Evolutionary conservation across 2,797 vertebrate species (phyloP).

Genomic region (Tokudaia muenninki): DNA sequence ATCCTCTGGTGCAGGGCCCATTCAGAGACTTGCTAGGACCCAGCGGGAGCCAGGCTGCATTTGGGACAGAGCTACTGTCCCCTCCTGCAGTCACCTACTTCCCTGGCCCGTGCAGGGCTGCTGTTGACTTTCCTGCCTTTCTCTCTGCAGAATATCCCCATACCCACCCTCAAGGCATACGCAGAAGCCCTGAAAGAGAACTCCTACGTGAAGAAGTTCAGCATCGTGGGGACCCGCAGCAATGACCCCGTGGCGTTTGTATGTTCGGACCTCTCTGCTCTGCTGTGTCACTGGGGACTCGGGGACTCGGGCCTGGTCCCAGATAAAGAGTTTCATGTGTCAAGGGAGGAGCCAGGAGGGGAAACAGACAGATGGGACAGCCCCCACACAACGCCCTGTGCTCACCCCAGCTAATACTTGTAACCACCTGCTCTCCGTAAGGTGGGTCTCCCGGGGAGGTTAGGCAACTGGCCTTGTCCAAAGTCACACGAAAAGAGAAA

Average conservation of each 20-base stretch:
- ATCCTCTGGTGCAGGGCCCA: neutral
- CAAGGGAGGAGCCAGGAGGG: neutral
- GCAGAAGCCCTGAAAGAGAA: constrained; percentile 95
- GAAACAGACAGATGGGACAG: neutral
- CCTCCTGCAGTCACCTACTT: neutral
- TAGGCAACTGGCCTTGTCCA: neutral
- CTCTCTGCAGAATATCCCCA: constrained; percentile 94
- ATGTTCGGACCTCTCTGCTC: constrained; percentile 83
- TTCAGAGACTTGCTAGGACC: neutral
- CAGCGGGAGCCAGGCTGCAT: neutral
- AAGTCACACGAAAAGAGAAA: constrained; percentile 7
- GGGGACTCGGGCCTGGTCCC: neutral
- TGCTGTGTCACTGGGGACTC: neutral
- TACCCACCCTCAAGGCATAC: constrained; percentile 95
- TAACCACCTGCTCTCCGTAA: neutral
- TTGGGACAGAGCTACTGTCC: neutral
- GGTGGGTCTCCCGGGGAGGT: neutral
- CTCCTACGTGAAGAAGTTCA: constrained; percentile 94
- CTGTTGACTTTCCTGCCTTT: constrained; percentile 42
- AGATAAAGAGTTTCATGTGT: neutral
- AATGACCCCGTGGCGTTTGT: constrained; percentile 97
- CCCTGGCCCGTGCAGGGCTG: fast-evolving
- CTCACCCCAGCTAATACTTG: neutral
- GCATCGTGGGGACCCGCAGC: constrained; percentile 97
- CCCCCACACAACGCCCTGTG: neutral